These are phyloP conservation scores for Cololabis saira DNA, from an alignment of 2,113 vertebrate species.

Conservation along the genomic window DNA sequence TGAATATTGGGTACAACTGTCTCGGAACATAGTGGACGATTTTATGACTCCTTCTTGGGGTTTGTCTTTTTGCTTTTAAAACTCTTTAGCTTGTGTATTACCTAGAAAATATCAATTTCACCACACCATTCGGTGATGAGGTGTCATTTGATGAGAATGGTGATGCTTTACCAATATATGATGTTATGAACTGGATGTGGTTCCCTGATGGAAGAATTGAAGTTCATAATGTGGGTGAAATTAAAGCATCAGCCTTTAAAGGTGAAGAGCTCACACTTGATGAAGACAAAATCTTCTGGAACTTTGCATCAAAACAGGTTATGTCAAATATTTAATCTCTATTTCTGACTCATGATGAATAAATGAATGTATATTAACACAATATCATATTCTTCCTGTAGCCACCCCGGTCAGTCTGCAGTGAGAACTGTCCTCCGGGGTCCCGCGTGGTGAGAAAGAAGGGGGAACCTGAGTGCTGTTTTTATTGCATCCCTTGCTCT, in stretches of 20 bases:
- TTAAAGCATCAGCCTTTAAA: constrained; percentile 55
- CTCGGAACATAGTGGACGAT: too few species aligned
- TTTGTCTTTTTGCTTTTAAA: not conserved
- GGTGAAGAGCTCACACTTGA: constrained; percentile 62
- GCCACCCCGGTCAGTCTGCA: constrained; percentile 69
- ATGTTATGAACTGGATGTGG: constrained; percentile 75
- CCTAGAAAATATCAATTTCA: constrained; percentile 74
- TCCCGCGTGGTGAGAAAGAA: constrained; percentile 78
- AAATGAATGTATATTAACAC: too few species aligned
- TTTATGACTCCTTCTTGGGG: too few species aligned
- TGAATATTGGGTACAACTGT: too few species aligned
- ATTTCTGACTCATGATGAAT: not conserved
- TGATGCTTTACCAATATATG: constrained; percentile 75
- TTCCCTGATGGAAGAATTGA: constrained; percentile 53
- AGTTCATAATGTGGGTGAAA: constrained; percentile 65
- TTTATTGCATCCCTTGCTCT: constrained; percentile 82
- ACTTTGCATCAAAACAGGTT: constrained; percentile 51
- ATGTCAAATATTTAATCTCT: not conserved
- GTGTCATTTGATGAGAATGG: constrained; percentile 78
- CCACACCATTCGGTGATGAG: constrained; percentile 70
- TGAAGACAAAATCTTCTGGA: constrained; percentile 73
- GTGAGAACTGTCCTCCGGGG: constrained; percentile 79
- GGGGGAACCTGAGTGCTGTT: constrained; percentile 80
- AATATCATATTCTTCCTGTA: not conserved
- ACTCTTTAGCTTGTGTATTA: constrained; percentile 69